A percentile compares a stretch with the other conserved stretches of the same genome.
Conservation (phyloP, 1,140 invertebrate species). For the Dufourea novaeangliae region DNA sequence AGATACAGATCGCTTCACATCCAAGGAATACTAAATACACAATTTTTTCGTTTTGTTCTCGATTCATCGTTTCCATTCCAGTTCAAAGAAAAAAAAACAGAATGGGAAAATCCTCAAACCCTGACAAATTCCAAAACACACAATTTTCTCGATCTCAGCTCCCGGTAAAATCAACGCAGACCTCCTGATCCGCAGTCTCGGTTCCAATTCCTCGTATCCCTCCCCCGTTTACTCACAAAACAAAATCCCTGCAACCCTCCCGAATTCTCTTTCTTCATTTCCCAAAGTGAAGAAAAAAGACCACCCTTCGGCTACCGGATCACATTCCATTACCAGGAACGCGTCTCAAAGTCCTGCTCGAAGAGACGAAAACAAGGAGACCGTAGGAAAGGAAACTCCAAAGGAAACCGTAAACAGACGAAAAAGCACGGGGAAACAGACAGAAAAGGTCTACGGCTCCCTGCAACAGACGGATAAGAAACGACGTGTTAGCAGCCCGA, state of each 20-base stretch:
- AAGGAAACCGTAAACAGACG: background rate
- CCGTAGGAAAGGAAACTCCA: background rate
- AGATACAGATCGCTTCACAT: too few species aligned
- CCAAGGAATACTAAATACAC: too few species aligned
- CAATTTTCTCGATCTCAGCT: background rate
- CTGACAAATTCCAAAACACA: background rate
- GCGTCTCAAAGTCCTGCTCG: background rate
- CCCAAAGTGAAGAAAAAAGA: too few species aligned
- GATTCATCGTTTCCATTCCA: background rate
- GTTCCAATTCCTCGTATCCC: background rate
- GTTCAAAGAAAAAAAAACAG: background rate
- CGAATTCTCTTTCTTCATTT: background rate
- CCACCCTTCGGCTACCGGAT: background rate
- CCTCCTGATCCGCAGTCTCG: background rate
- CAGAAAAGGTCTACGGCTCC: slow-evolving; percentile 68
- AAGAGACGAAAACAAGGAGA: background rate
- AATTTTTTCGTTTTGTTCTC: too few species aligned
- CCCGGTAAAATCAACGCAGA: background rate
- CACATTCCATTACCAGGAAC: background rate
- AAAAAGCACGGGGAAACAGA: background rate
- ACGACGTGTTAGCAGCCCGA: slow-evolving; percentile 59
- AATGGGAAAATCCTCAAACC: background rate
- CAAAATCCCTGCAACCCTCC: background rate
- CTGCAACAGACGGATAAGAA: slow-evolving; percentile 64
- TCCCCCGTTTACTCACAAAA: too few species aligned